Evolutionary conservation across 1,140 invertebrate genomes (phyloP).

Genomic region (Chironomus tepperi): DNA sequence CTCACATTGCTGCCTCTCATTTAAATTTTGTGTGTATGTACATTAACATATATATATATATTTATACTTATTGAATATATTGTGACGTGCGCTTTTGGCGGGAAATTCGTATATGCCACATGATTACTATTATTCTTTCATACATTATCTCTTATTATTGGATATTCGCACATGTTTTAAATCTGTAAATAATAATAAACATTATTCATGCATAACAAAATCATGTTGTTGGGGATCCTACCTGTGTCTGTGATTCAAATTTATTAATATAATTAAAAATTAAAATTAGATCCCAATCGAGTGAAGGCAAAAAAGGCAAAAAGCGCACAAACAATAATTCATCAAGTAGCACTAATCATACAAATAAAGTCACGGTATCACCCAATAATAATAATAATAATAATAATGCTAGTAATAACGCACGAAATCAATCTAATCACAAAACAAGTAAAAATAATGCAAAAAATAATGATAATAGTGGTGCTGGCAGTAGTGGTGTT

Average conservation of each 20-base stretch:
- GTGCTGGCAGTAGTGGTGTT: not conserved
- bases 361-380: not conserved
- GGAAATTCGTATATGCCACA: not conserved
- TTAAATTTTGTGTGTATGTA: not conserved
- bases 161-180: not conserved
- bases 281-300: slow-evolving; percentile 3
- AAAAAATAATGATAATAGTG: slow-evolving; percentile 6
- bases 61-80: not conserved
- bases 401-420: not conserved
- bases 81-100: slow-evolving; percentile 17
- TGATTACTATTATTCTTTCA: not conserved
- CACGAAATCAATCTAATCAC: slow-evolving; percentile 16
- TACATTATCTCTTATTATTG: not conserved
- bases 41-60: not conserved
- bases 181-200: not conserved
- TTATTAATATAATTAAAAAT: not conserved
- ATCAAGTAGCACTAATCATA: slow-evolving; percentile 2
- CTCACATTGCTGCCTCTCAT: not conserved
- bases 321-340: slow-evolving; percentile 15
- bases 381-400: slow-evolving; percentile 5
- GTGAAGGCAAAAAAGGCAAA: slow-evolving; percentile 14
- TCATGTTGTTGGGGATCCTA: not conserved
- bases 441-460: slow-evolving; percentile 17
- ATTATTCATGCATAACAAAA: not conserved
- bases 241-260: too few relatives aligned